A percentile compares a stretch with the other conserved stretches of the same genome.
phyloP scores from a whole-genome alignment of 2,113 vertebrate genomes.

The Piliocolobus tephrosceles region DNA sequence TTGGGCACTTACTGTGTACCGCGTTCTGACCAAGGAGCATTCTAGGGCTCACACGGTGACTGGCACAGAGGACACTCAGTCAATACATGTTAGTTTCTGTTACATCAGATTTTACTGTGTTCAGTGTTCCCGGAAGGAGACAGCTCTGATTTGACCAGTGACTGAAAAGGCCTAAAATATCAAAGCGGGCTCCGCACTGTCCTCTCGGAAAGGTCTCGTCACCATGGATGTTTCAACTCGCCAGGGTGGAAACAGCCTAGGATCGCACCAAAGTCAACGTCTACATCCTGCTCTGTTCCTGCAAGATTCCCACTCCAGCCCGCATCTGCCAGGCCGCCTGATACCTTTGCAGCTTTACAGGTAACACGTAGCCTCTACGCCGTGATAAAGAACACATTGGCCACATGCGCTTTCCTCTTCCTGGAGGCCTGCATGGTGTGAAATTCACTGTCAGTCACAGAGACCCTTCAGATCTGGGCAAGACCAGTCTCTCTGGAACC shows the following conservation, averaged over 20 bases:
- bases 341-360: no score
- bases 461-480: neutral
- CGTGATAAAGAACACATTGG: neutral
- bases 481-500: fast-evolving
- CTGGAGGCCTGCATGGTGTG: fast-evolving
- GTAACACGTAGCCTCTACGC: fast-evolving
- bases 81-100: fast-evolving
- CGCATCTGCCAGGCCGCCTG: neutral
- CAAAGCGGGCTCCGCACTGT: fast-evolving
- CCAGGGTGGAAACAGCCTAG: no score
- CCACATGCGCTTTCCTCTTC: fast-evolving
- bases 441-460: fast-evolving
- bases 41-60: fast-evolving
- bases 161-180: neutral
- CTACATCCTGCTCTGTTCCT: neutral
- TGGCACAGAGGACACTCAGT: fast-evolving
- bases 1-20: fast-evolving
- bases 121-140: neutral
- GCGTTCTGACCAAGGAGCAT: fast-evolving
- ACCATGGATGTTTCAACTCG: neutral
- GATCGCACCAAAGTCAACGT: neutral
- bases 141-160: fast-evolving
- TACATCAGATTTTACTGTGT: fast-evolving
- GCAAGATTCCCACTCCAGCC: fast-evolving
- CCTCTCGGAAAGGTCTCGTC: neutral